phyloP scores from a whole-genome alignment of 2,888 invertebrate species.

The Resseliella maxima region DNA sequence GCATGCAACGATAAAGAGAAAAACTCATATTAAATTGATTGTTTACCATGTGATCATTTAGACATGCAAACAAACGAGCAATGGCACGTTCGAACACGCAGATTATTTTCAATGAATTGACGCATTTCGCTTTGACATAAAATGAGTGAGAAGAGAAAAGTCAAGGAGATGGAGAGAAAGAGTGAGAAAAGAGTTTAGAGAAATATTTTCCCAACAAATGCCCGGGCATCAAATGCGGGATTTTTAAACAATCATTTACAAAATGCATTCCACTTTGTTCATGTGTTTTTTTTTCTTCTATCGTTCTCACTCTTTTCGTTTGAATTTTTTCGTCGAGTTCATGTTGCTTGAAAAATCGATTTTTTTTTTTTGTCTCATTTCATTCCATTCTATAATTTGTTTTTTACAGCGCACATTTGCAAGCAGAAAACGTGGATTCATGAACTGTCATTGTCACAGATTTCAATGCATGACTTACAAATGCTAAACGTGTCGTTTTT shows the following conservation, averaged over 20 bases:
- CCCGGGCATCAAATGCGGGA: not conserved
- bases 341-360: conserved; percentile 6
- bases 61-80: not conserved
- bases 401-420: not conserved
- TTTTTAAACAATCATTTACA: not conserved
- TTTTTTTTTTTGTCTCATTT: conserved; percentile 8
- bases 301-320: not conserved
- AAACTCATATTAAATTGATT: conserved; percentile 35
- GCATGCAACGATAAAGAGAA: conserved; percentile 25
- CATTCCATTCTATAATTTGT: not conserved
- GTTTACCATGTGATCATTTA: not conserved
- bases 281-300: not conserved
- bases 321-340: not conserved
- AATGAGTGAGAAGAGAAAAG: too few species aligned
- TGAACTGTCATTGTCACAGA: conserved; percentile 44
- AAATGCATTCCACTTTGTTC: not conserved
- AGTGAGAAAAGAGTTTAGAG: not conserved
- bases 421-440: not conserved
- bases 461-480: conserved; percentile 43
- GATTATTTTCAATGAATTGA: conserved; percentile 32
- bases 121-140: not conserved
- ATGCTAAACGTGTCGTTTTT: conserved; percentile 32
- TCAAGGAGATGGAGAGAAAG: not conserved
- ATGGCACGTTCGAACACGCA: not conserved
- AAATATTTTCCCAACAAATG: not conserved